Percentiles rank a stretch among this genome's conserved stretches.
Conservation (phyloP, 2,797 vertebrate genomes). For the Fistularia tabacaria region DNA sequence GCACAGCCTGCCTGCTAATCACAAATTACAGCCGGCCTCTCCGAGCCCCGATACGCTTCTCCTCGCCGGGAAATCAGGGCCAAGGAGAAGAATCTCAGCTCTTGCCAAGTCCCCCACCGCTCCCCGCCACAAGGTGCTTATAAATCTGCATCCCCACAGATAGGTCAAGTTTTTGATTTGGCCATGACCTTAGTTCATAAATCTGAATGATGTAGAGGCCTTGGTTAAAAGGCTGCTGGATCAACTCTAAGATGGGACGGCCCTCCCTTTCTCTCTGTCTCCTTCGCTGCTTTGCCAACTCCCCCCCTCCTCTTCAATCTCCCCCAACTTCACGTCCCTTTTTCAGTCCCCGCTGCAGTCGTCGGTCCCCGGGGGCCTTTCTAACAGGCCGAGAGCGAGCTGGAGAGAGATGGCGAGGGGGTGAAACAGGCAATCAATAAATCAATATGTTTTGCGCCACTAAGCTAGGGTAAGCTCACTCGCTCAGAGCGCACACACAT, state of each 20-base stretch:
- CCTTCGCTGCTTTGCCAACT: conserved; percentile 38
- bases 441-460: conserved; percentile 79
- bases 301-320: conserved; percentile 47
- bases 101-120: conserved; percentile 63
- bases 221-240: conserved; percentile 65
- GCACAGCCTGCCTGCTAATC: conserved; percentile 69
- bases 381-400: conserved; percentile 49
- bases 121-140: conserved; percentile 67
- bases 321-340: conserved; percentile 36
- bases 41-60: conserved; percentile 49
- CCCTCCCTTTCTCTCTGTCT: conserved; percentile 44
- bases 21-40: conserved; percentile 67
- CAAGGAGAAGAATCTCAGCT: conserved; percentile 54
- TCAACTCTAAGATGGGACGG: conserved; percentile 59
- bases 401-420: conserved; percentile 56
- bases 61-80: conserved; percentile 45
- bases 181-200: conserved; percentile 79
- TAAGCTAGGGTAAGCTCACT: conserved; percentile 73
- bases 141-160: conserved; percentile 73
- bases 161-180: conserved; percentile 82
- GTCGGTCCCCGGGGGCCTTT: conserved; percentile 56
- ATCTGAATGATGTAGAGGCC: conserved; percentile 78
- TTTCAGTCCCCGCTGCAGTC: conserved; percentile 59
- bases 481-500: conserved; percentile 55
- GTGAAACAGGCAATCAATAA: conserved; percentile 78